phyloP scores from a whole-genome alignment of 2,113 vertebrate genomes.

The Athene cunicularia region DNA sequence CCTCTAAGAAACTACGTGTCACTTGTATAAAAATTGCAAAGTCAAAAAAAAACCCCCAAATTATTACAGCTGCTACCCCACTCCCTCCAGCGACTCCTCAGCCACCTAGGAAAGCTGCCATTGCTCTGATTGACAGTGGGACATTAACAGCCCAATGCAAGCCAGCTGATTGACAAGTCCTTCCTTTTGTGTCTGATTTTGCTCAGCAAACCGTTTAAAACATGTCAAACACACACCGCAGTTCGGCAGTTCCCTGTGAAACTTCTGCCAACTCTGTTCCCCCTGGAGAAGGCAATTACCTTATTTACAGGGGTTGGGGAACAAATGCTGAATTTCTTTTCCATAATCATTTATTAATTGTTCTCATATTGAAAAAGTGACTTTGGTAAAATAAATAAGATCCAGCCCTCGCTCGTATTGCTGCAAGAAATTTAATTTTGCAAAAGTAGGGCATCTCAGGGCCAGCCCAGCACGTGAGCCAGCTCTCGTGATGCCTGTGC shows the following conservation, averaged over 20 bases:
- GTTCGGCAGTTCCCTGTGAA: not conserved
- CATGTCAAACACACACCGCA: not conserved
- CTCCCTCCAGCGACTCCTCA: not conserved
- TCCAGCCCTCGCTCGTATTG: not conserved
- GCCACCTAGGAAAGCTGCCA: not conserved
- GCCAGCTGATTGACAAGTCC: not conserved
- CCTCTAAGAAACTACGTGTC: not conserved
- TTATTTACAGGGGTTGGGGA: not conserved
- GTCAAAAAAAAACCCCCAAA: not conserved
- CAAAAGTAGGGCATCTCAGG: not conserved
- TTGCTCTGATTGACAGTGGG: not conserved
- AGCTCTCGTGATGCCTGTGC: not conserved
- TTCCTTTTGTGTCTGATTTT: not conserved
- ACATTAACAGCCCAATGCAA: not conserved
- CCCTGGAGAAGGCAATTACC: conserved; percentile 26
- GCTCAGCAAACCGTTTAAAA: not conserved
- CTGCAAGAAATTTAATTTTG: not conserved
- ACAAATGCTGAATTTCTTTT: not conserved
- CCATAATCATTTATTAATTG: conserved; percentile 43
- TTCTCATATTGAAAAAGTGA: conserved; percentile 24
- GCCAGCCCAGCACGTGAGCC: fast-evolving
- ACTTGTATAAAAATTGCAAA: not conserved
- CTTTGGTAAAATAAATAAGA: conserved; percentile 18
- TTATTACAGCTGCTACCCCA: not conserved
- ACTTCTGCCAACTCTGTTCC: not conserved